These are phyloP conservation scores for Colostygia pectinataria DNA, from an alignment of 2,888 invertebrate genomes.

Conservation along the genomic window DNA sequence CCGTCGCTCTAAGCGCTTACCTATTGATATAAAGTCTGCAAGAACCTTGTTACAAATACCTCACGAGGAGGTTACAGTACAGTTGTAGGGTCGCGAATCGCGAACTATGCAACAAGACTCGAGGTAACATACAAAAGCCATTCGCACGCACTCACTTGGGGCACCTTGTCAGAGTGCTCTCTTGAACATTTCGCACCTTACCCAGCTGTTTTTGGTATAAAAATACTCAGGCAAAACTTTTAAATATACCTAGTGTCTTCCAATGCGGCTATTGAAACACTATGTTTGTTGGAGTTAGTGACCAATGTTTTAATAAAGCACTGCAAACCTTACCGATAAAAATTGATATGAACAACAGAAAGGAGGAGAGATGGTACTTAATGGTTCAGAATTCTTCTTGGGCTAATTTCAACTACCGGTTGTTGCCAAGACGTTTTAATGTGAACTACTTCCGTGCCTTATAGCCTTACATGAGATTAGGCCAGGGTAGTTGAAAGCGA, in stretches of 20 bases:
- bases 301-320: too few species aligned
- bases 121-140: constrained; percentile 64
- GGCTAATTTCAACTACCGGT: constrained; percentile 48
- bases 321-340: too few species aligned
- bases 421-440: constrained; percentile 62
- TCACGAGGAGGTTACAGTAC: constrained; percentile 27
- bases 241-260: too few species aligned
- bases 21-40: background rate
- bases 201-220: constrained; percentile 23
- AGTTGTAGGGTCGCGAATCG: constrained; percentile 36
- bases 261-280: too few species aligned
- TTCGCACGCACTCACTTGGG: constrained; percentile 63
- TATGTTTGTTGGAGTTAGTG: too few species aligned
- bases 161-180: constrained; percentile 38
- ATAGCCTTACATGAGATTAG: constrained; percentile 80
- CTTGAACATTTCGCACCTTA: constrained; percentile 35
- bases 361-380: background rate
- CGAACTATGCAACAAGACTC: constrained; percentile 41
- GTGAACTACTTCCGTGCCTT: constrained; percentile 64
- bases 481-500: constrained; percentile 64
- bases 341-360: background rate
- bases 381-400: constrained; percentile 28
- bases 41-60: constrained; percentile 7
- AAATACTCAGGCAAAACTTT: constrained; percentile 13
- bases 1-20: too few species aligned